Conservation (phyloP, 2,113 vertebrate genomes). For the Fulmarus glacialis region DNA sequence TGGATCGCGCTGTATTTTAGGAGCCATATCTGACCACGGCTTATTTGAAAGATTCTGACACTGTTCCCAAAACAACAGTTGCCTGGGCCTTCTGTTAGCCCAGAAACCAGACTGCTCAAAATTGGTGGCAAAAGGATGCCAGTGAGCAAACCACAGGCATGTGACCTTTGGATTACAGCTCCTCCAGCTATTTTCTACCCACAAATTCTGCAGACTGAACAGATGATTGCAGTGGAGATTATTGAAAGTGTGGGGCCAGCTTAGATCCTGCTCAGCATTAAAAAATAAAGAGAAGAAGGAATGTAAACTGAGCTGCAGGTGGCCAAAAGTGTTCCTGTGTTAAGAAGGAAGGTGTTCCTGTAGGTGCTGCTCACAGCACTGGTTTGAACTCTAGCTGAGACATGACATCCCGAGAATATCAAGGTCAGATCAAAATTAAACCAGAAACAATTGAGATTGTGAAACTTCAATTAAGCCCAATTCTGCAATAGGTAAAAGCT, state of each 20-base stretch:
- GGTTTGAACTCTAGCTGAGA: background rate
- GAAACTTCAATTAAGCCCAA: background rate
- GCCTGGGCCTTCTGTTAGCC: background rate
- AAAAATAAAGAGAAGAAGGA: background rate
- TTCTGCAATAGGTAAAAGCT: background rate
- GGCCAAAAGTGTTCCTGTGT: background rate
- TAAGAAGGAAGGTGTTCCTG: background rate
- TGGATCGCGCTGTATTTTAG: background rate
- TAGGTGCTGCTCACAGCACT: background rate
- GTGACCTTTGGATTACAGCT: background rate
- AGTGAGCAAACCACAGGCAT: background rate
- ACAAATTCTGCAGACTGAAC: background rate
- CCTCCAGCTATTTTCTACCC: background rate
- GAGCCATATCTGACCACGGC: background rate
- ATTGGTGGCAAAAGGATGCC: background rate
- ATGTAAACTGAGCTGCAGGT: background rate
- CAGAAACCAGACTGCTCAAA: background rate
- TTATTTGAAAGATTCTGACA: background rate
- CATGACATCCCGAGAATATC: background rate
- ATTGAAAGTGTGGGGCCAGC: background rate
- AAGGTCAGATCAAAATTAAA: background rate
- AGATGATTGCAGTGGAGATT: background rate
- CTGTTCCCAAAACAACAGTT: background rate
- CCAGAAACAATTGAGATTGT: background rate
- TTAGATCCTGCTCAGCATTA: background rate